A percentile compares a stretch with the other conserved stretches of the same genome.
Conservation (phyloP, 2,113 vertebrate species). For the Phodopus roborovskii region DNA sequence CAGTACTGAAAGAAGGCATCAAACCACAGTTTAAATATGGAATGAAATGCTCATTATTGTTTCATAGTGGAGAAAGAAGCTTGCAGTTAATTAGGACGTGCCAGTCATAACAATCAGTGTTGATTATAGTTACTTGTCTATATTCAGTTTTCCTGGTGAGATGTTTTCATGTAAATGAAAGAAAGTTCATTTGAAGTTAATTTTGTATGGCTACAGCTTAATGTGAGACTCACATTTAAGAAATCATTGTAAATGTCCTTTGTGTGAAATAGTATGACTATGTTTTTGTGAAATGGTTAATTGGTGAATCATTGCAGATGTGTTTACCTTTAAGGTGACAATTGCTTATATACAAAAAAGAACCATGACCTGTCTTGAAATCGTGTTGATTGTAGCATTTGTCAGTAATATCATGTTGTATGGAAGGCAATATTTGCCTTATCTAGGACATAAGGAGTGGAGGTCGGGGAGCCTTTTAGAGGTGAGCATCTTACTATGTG, state of each 20-base stretch:
- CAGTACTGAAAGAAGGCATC: slow-evolving; percentile 45
- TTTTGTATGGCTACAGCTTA: slow-evolving; percentile 44
- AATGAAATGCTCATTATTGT: slow-evolving; percentile 12
- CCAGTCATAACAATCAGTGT: slow-evolving; percentile 7
- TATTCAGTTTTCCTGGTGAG: slow-evolving; percentile 23
- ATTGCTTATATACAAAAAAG: background rate
- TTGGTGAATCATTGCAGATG: slow-evolving; percentile 1
- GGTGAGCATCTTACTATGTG: background rate
- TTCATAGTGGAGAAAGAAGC: slow-evolving; percentile 41
- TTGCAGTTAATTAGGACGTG: slow-evolving; percentile 44
- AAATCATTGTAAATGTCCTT: slow-evolving; percentile 18
- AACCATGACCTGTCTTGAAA: slow-evolving; percentile 7
- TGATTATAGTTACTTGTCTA: slow-evolving; percentile 24
- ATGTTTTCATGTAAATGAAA: slow-evolving; percentile 47
- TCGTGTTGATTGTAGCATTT: background rate
- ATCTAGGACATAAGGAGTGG: background rate
- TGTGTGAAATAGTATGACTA: slow-evolving; percentile 26
- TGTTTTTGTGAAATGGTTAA: slow-evolving; percentile 42
- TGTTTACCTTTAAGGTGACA: slow-evolving; percentile 22
- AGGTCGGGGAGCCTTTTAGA: slow-evolving; percentile 1
- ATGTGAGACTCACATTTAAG: slow-evolving; percentile 23
- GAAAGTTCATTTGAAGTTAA: slow-evolving; percentile 30
- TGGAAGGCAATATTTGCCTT: background rate
- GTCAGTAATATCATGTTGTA: background rate
- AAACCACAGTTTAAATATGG: slow-evolving; percentile 49